Percentiles rank a stretch among this genome's conserved stretches.
These are phyloP conservation scores for Andricus curvator DNA, from an alignment of 2,888 invertebrate genomes.

Conservation along the genomic window DNA sequence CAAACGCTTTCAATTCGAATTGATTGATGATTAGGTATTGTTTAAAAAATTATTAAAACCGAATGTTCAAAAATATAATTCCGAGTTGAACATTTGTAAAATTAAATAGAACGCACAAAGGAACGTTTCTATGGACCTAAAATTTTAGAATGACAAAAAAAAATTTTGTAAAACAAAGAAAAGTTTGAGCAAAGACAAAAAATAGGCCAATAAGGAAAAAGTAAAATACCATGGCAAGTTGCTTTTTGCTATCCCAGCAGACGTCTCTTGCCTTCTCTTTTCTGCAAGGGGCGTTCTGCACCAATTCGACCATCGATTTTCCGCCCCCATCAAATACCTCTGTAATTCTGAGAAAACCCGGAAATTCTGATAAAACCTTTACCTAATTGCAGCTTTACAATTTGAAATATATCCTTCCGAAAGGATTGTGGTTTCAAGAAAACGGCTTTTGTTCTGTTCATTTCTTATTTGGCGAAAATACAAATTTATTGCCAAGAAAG, in stretches of 20 bases:
- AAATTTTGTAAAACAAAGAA: not conserved
- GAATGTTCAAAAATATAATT: no score
- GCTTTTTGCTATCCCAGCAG: conserved; percentile 29
- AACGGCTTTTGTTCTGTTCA: not conserved
- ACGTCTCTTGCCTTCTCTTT: conserved; percentile 1
- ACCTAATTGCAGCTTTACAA: conserved; percentile 21
- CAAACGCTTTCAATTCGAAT: no score
- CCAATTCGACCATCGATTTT: conserved; percentile 39
- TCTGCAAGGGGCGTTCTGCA: conserved; percentile 34
- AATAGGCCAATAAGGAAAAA: not conserved
- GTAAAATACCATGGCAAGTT: conserved; percentile 1
- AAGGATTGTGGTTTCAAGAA: not conserved
- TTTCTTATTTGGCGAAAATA: not conserved
- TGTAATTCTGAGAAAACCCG: conserved; percentile 17
- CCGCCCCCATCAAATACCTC: conserved; percentile 31
- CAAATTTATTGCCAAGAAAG: not conserved
- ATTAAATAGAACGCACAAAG: not conserved
- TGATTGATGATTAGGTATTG: no score
- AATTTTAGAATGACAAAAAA: not conserved
- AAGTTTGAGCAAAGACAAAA: not conserved
- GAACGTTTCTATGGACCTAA: not conserved
- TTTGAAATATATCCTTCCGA: conserved; percentile 21
- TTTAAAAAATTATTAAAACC: no score
- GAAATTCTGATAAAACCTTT: conserved; percentile 23
- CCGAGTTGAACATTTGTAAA: no score